These are phyloP conservation scores for Harlomillsia oculata DNA, from an alignment of 1,140 invertebrate species.

Conservation along the genomic window DNA sequence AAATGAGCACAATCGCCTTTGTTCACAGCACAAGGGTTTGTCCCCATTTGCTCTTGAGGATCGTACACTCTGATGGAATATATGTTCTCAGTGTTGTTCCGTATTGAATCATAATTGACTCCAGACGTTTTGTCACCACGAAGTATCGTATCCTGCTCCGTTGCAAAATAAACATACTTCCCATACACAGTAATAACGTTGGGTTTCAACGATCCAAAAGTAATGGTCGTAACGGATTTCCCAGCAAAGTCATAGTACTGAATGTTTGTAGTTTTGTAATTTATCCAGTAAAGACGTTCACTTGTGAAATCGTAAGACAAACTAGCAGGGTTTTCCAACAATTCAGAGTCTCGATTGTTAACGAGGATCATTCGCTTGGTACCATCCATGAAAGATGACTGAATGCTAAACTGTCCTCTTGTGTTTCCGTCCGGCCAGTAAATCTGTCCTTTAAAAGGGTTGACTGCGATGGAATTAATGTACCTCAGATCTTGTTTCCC, in stretches of 20 bases:
- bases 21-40: slow-evolving; percentile 45
- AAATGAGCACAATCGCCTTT: slow-evolving; percentile 63
- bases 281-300: slow-evolving; percentile 56
- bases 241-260: slow-evolving; percentile 53
- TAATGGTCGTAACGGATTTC: slow-evolving; percentile 41
- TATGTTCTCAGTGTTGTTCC: slow-evolving; percentile 48
- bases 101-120: slow-evolving; percentile 39
- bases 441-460: slow-evolving; percentile 56
- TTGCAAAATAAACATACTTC: slow-evolving; percentile 51
- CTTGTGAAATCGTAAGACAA: slow-evolving; percentile 52
- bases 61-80: slow-evolving; percentile 50
- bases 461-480: slow-evolving; percentile 51
- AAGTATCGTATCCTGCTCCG: slow-evolving; percentile 49
- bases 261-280: slow-evolving; percentile 43
- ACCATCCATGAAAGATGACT: slow-evolving; percentile 49
- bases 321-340: slow-evolving; percentile 40
- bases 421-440: slow-evolving; percentile 48
- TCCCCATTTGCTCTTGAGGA: slow-evolving; percentile 48
- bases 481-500: slow-evolving; percentile 34
- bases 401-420: slow-evolving; percentile 46
- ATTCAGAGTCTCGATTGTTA: slow-evolving; percentile 35
- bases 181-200: slow-evolving; percentile 52
- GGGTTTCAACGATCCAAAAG: slow-evolving; percentile 40
- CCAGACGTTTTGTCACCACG: slow-evolving; percentile 47
- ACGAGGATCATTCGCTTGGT: slow-evolving; percentile 42